A percentile compares a stretch with the other conserved stretches of the same genome.
These are phyloP conservation scores for Psittacula cyanocephala DNA, from an alignment of 2,113 vertebrate genomes.

Conservation along the genomic window DNA sequence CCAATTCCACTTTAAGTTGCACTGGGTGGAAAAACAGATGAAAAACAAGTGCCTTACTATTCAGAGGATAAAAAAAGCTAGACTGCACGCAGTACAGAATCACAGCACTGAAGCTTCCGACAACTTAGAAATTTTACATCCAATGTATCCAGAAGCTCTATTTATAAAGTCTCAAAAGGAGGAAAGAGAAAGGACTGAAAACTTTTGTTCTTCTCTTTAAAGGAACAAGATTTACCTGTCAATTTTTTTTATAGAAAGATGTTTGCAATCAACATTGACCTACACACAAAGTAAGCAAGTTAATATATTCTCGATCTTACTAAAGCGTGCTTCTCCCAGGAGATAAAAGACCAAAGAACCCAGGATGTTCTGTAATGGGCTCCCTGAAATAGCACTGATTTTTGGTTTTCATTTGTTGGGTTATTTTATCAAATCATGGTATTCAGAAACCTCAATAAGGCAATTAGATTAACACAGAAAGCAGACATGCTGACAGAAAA, in stretches of 20 bases:
- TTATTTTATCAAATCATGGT: background rate
- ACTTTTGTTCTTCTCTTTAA: background rate
- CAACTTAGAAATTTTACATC: background rate
- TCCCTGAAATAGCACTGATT: background rate
- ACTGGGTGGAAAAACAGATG: background rate
- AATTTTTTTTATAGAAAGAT: background rate
- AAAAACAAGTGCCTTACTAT: background rate
- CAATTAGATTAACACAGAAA: background rate
- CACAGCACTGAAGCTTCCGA: background rate
- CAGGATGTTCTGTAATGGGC: background rate
- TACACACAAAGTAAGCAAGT: background rate
- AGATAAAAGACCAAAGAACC: background rate
- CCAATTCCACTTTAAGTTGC: background rate
- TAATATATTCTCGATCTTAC: background rate
- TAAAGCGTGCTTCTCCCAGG: background rate
- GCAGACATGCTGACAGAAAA: background rate
- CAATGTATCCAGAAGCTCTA: background rate
- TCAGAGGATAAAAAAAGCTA: background rate
- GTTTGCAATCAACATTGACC: background rate
- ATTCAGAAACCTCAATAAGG: background rate
- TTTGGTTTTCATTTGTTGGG: background rate
- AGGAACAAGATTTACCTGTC: rapidly evolving
- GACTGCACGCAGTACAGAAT: background rate
- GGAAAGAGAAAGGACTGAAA: background rate
- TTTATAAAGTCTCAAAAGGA: background rate